Conservation (phyloP, 2,113 vertebrate genomes). For the Manacus vitellinus region DNA sequence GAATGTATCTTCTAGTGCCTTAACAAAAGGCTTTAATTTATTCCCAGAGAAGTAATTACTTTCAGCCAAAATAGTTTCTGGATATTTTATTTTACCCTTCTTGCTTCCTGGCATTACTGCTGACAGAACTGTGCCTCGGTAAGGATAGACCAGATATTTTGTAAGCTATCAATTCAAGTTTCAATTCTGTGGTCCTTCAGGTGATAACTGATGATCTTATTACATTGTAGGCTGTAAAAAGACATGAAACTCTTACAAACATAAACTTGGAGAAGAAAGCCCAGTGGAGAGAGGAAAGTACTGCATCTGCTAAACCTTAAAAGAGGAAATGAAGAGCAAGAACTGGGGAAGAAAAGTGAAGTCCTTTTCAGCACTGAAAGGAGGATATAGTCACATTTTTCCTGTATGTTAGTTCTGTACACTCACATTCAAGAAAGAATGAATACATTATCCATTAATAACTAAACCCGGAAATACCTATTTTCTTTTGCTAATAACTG, state of each 20-base stretch:
- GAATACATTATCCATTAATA: not conserved
- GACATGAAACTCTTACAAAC: constrained; percentile 77
- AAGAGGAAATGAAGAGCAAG: not conserved
- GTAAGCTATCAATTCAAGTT: not conserved
- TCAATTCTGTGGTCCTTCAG: not conserved
- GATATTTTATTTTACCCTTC: not conserved
- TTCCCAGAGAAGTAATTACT: not conserved
- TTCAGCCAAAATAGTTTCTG: not conserved
- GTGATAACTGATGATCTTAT: not conserved
- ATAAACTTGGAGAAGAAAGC: constrained; percentile 88
- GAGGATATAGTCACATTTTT: not conserved
- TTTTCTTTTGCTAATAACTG: not conserved
- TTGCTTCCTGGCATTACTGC: not conserved
- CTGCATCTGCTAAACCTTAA: constrained; percentile 36
- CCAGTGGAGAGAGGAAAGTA: constrained; percentile 67
- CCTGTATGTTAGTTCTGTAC: not conserved
- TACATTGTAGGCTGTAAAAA: constrained; percentile 75
- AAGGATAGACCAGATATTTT: not conserved
- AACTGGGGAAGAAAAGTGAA: not conserved
- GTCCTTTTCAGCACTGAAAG: not conserved
- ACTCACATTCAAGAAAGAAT: not conserved
- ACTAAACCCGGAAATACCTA: not conserved
- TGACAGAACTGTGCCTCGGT: not conserved
- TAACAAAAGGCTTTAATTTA: not conserved
- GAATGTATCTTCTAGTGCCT: not conserved